These are phyloP conservation scores for Electrona antarctica DNA, from an alignment of 2,113 vertebrate genomes.

Conservation along the genomic window DNA sequence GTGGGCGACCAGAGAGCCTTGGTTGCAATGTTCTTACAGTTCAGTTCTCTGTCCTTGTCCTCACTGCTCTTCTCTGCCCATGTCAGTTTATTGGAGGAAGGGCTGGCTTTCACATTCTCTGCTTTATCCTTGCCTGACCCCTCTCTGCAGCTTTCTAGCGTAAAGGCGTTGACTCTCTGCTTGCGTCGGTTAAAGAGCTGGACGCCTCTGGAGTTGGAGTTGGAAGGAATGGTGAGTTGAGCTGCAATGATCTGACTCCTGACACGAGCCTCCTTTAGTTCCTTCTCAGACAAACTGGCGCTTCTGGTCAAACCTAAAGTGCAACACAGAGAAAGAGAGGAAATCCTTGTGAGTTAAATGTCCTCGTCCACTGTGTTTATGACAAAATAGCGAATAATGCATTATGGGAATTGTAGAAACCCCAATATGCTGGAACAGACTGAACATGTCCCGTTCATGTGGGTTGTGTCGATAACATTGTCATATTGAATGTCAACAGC, in stretches of 20 bases:
- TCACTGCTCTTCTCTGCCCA: slow-evolving; percentile 76
- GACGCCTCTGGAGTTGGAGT: slow-evolving; percentile 89
- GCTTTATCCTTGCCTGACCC: slow-evolving; percentile 41
- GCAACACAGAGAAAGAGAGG: slow-evolving; percentile 19
- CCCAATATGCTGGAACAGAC: no score
- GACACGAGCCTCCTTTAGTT: slow-evolving; percentile 89
- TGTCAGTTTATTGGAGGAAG: slow-evolving; percentile 62
- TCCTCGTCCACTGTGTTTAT: no score
- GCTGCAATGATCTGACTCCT: slow-evolving; percentile 89
- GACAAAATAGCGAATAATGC: no score
- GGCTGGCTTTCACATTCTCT: slow-evolving; percentile 53
- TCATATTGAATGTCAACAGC: no score
- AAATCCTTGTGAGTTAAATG: slow-evolving; percentile 12
- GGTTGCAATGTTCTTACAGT: slow-evolving; percentile 56
- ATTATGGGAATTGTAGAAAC: no score
- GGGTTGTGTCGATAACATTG: no score
- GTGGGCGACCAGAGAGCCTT: slow-evolving; percentile 47
- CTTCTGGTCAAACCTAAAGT: slow-evolving; percentile 84
- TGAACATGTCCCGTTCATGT: no score
- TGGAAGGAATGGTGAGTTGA: slow-evolving; percentile 88
- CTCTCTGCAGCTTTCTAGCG: slow-evolving; percentile 76
- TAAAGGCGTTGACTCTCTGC: slow-evolving; percentile 89
- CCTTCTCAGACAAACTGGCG: slow-evolving; percentile 89
- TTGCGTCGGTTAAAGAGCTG: slow-evolving; percentile 92
- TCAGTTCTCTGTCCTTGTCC: slow-evolving; percentile 42